phyloP scores from a whole-genome alignment of 2,797 vertebrate species.

The Anolis apletophallus region DNA sequence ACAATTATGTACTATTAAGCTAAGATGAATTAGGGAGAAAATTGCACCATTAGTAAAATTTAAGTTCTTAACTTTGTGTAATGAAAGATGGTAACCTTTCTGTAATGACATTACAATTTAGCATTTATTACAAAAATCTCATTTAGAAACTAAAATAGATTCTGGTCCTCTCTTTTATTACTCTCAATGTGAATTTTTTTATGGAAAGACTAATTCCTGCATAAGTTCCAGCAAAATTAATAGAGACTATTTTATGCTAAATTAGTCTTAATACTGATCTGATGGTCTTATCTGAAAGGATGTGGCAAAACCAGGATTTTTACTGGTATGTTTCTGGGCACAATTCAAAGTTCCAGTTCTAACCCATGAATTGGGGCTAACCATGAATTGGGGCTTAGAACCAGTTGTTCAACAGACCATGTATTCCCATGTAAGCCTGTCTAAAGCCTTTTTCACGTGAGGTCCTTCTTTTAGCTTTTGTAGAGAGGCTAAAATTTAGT shows the following conservation, averaged over 20 bases:
- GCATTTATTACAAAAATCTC: conserved; percentile 67
- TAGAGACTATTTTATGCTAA: conserved; percentile 43
- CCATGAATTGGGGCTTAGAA: too few relatives aligned
- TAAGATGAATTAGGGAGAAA: conserved; percentile 74
- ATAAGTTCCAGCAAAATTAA: conserved; percentile 53
- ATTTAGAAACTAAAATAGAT: conserved; percentile 69
- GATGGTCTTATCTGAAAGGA: conserved; percentile 22
- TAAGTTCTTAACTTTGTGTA: conserved; percentile 72
- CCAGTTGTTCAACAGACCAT: too few relatives aligned
- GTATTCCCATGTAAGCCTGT: too few relatives aligned
- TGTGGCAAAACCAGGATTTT: background rate
- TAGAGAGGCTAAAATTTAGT: too few relatives aligned
- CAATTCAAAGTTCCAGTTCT: too few relatives aligned
- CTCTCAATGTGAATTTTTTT: conserved; percentile 44
- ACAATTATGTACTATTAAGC: conserved; percentile 74
- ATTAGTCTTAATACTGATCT: conserved; percentile 9
- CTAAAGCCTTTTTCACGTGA: too few relatives aligned
- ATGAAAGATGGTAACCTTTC: conserved; percentile 72
- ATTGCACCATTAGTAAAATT: conserved; percentile 77
- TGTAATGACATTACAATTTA: conserved; percentile 71
- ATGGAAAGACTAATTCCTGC: conserved; percentile 53
- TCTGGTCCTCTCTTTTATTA: conserved; percentile 60
- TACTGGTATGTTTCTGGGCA: background rate
- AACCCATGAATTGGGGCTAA: too few relatives aligned
- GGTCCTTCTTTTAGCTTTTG: too few relatives aligned